Conservation (phyloP, 1,140 invertebrate genomes). For the Sminthurinus signatus region DNA sequence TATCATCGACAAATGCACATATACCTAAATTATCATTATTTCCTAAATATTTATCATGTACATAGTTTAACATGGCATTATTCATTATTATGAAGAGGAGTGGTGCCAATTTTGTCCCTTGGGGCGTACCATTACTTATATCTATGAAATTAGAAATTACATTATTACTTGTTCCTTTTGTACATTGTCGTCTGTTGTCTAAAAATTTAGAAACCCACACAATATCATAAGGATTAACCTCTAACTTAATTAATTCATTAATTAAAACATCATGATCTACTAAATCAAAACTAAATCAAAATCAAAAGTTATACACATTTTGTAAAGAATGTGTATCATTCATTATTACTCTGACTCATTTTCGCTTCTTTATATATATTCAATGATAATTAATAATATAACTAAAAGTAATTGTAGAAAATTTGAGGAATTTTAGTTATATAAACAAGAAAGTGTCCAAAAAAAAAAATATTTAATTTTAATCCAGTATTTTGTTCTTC, state of each 20-base stretch:
- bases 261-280: not conserved
- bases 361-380: no score
- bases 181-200: not conserved
- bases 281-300: no score
- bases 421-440: no score
- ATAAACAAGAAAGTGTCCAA: no score
- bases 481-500: no score
- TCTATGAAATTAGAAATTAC: not conserved
- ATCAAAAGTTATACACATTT: no score
- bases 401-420: no score
- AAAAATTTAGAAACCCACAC: slow-evolving; percentile 4
- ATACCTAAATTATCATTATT: not conserved
- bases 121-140: not conserved
- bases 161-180: not conserved
- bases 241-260: not conserved
- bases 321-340: no score
- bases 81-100: not conserved
- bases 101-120: not conserved
- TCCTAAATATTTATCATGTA: not conserved
- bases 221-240: not conserved
- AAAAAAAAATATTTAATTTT: no score
- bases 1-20: not conserved
- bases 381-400: no score
- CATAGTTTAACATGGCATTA: not conserved
- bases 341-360: no score